Percentiles rank a stretch among this genome's conserved stretches.
These are phyloP conservation scores for Archips xylosteana DNA, from an alignment of 2,888 invertebrate species.

Conservation along the genomic window DNA sequence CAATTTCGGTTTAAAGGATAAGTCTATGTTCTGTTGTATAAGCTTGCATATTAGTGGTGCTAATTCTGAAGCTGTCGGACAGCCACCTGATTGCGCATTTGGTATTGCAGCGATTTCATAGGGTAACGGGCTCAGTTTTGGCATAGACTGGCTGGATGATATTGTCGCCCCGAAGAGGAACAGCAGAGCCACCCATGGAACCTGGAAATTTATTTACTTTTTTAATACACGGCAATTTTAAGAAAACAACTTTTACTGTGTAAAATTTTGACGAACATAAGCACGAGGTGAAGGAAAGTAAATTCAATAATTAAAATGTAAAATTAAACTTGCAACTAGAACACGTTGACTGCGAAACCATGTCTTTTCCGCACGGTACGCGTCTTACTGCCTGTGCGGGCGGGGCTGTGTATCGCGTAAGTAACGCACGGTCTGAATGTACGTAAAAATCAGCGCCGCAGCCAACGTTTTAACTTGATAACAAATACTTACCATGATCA, in stretches of 20 bases:
- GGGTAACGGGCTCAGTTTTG: not conserved
- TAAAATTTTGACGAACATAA: too few relatives aligned
- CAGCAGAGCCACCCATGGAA: slow-evolving; percentile 14
- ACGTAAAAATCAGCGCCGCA: too few relatives aligned
- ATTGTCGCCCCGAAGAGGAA: slow-evolving; percentile 29
- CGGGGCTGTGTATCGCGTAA: too few relatives aligned
- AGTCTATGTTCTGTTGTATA: slow-evolving; percentile 18
- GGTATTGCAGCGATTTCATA: not conserved
- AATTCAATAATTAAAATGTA: not conserved
- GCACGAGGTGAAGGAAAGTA: not conserved
- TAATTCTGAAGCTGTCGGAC: slow-evolving; percentile 25
- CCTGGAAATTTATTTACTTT: slow-evolving; percentile 21
- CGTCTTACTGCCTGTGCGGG: too few relatives aligned
- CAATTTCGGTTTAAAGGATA: slow-evolving; percentile 25
- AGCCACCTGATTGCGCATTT: slow-evolving; percentile 14
- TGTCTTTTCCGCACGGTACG: too few relatives aligned
- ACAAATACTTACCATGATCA: slow-evolving; percentile 35
- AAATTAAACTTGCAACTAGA: not conserved
- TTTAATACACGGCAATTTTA: not conserved
- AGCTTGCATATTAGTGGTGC: slow-evolving; percentile 38
- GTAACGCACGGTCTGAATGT: too few relatives aligned
- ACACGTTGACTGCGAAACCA: too few relatives aligned
- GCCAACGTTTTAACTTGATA: not conserved
- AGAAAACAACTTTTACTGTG: not conserved
- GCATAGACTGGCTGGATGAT: slow-evolving; percentile 6